Conservation (phyloP, 2,797 vertebrate genomes). For the Hephaestus fuliginosus region DNA sequence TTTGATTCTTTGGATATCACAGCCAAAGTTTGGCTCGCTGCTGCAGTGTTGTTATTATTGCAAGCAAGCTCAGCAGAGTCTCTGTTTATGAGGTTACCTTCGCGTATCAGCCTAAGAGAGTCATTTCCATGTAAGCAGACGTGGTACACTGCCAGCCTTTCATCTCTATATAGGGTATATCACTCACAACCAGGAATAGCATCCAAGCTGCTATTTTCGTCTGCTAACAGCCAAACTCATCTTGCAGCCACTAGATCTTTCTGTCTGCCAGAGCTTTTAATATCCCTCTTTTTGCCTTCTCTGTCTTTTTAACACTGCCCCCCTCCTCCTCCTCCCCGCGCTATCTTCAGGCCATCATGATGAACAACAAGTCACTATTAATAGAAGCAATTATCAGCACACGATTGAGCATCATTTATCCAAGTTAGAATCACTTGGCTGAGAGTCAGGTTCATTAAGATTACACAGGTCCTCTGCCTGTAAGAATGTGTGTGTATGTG, state of each 20-base stretch:
- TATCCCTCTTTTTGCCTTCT: conserved; percentile 48
- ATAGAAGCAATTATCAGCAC: conserved; percentile 70
- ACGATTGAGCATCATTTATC: conserved; percentile 52
- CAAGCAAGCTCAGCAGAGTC: conserved; percentile 3
- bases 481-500: conserved; percentile 5
- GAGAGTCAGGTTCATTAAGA: conserved; percentile 32
- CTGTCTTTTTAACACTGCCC: background rate
- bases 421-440: conserved; percentile 40
- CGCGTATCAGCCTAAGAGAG: conserved; percentile 31
- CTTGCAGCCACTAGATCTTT: conserved; percentile 51
- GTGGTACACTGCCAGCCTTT: conserved; percentile 59
- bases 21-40: background rate
- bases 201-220: conserved; percentile 73
- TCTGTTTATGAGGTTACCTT: conserved; percentile 43
- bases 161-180: conserved; percentile 64
- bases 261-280: conserved; percentile 66
- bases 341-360: conserved; percentile 55
- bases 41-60: conserved; percentile 31
- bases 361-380: conserved; percentile 71
- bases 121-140: conserved; percentile 32
- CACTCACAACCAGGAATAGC: conserved; percentile 71
- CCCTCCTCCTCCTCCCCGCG: background rate
- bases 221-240: conserved; percentile 61
- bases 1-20: background rate
- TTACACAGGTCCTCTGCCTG: background rate